A percentile compares a stretch with the other conserved stretches of the same genome.
Conservation (phyloP, 2,888 invertebrate species). For the Ochlodes sylvanus region DNA sequence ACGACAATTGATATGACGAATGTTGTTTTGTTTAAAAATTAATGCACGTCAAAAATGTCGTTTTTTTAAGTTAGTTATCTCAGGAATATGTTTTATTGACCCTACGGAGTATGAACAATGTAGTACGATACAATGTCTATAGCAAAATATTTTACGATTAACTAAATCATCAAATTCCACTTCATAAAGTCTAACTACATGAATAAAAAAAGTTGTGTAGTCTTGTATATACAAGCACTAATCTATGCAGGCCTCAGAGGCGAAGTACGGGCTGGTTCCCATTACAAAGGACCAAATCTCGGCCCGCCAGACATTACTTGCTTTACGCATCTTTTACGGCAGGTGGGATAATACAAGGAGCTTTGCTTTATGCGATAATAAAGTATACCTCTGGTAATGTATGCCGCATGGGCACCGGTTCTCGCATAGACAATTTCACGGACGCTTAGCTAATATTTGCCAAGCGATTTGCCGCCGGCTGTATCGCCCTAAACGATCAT, state of each 20-base stretch:
- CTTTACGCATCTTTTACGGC: constrained; percentile 26
- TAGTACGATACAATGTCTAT: no score
- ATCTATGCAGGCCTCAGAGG: constrained; percentile 16
- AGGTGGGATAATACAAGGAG: constrained; percentile 36
- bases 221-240: constrained; percentile 3
- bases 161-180: no score
- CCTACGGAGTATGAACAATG: no score
- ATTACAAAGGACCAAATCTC: constrained; percentile 26
- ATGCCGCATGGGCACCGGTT: constrained; percentile 60
- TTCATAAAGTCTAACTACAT: no score
- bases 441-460: constrained; percentile 78
- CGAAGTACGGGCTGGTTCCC: constrained; percentile 21
- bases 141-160: no score
- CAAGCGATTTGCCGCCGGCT: constrained; percentile 72
- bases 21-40: background rate
- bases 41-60: no score
- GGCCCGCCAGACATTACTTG: constrained; percentile 18
- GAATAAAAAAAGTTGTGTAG: no score
- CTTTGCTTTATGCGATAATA: constrained; percentile 40
- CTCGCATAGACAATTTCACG: constrained; percentile 73
- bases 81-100: no score
- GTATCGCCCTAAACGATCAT: constrained; percentile 46
- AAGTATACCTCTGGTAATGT: constrained; percentile 56
- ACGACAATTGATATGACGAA: background rate
- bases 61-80: no score